A percentile compares a stretch with the other conserved stretches of the same genome.
These are phyloP conservation scores for Baccha elongata DNA, from an alignment of 2,888 invertebrate genomes.

Conservation along the genomic window DNA sequence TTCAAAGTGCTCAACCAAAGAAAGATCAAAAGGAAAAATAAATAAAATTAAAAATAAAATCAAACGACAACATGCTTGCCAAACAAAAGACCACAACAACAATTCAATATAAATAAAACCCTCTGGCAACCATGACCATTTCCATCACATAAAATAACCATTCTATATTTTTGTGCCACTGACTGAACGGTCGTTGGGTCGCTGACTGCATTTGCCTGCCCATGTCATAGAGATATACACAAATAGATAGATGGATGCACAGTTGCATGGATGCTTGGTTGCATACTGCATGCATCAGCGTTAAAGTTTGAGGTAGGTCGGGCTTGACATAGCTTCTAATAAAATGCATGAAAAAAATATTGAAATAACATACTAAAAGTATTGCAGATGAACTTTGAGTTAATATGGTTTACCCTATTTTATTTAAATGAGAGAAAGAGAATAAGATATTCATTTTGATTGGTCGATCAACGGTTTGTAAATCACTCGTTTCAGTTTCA, in stretches of 20 bases:
- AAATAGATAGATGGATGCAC: constrained; percentile 63
- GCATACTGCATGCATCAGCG: constrained; percentile 69
- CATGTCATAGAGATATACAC: constrained; percentile 33
- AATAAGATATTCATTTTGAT: no score
- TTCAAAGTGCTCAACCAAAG: constrained; percentile 72
- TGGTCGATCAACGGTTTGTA: no score
- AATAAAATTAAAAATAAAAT: constrained; percentile 37
- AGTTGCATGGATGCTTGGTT: constrained; percentile 66
- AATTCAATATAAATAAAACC: background rate
- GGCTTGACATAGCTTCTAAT: constrained; percentile 66
- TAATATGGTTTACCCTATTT: constrained; percentile 4
- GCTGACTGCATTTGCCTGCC: constrained; percentile 33
- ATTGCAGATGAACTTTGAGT: no score
- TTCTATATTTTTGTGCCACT: constrained; percentile 11
- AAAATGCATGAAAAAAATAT: constrained; percentile 12
- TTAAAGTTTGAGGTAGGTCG: constrained; percentile 72
- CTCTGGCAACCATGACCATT: constrained; percentile 36
- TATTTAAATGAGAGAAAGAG: no score
- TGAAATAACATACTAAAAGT: no score
- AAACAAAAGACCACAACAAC: constrained; percentile 30
- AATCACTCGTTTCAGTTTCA: no score
- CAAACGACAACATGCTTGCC: constrained; percentile 60
- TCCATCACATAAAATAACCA: constrained; percentile 23
- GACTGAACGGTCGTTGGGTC: background rate
- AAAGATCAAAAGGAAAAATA: constrained; percentile 37